phyloP scores from a whole-genome alignment of 2,113 vertebrate species.

The Toxotes jaculatrix region DNA sequence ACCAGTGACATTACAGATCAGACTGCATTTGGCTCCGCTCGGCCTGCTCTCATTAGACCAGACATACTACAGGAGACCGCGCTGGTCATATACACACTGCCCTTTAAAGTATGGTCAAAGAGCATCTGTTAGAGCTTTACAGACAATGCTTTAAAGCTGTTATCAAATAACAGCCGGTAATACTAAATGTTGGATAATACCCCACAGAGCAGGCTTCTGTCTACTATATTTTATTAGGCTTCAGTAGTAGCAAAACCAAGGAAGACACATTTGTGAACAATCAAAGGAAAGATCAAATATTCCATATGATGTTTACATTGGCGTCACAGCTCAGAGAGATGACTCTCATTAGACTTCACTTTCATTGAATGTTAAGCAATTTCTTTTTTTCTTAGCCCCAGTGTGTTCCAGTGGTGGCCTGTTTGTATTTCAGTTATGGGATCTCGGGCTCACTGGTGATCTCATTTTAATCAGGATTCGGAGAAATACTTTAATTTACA shows the following conservation, averaged over 20 bases:
- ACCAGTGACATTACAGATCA: conserved; percentile 73
- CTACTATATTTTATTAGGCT: background rate
- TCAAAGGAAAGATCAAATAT: conserved; percentile 40
- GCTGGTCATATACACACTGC: conserved; percentile 55
- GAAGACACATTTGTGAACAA: background rate
- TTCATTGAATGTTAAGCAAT: conserved; percentile 12
- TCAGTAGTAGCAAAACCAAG: conserved; percentile 9
- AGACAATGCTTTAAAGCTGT: conserved; percentile 33
- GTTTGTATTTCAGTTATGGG: conserved; percentile 40
- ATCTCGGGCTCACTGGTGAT: conserved; percentile 43
- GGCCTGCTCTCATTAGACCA: conserved; percentile 64
- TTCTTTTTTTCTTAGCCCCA: conserved; percentile 17
- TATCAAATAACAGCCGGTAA: conserved; percentile 1
- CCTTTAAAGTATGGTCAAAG: conserved; percentile 63
- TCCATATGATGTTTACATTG: conserved; percentile 22
- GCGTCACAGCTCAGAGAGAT: conserved; percentile 21
- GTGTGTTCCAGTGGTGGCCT: conserved; percentile 9
- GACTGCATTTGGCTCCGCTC: conserved; percentile 51
- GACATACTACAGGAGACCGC: conserved; percentile 60
- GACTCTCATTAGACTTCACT: conserved; percentile 13
- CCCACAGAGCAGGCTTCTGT: conserved; percentile 4
- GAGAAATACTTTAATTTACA: conserved; percentile 52
- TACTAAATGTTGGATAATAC: conserved; percentile 14
- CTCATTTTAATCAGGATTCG: conserved; percentile 58
- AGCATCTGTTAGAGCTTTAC: conserved; percentile 33